Conservation (phyloP, 2,888 invertebrate genomes). For the Orgyia antiqua region DNA sequence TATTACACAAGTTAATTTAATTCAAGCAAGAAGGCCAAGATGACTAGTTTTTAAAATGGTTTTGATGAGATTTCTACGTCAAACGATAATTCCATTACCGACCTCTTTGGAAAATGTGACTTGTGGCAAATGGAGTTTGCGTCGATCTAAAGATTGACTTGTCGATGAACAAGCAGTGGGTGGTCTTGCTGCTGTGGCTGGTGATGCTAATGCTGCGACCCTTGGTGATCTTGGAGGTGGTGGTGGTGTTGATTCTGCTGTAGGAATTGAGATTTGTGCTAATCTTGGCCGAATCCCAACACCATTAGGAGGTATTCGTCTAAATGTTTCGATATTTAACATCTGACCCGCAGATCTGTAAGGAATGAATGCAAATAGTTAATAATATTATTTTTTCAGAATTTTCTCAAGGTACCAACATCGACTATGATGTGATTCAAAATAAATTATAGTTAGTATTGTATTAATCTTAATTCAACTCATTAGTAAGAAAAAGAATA, state of each 20-base stretch:
- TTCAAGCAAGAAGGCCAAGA: constrained; percentile 15
- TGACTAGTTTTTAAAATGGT: constrained; percentile 36
- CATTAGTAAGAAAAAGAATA: too few relatives aligned
- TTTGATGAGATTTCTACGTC: constrained; percentile 41
- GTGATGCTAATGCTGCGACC: constrained; percentile 51
- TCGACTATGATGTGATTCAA: too few relatives aligned
- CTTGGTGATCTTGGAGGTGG: constrained; percentile 62
- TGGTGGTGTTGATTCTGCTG: constrained; percentile 61
- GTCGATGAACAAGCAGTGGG: constrained; percentile 85
- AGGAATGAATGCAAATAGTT: constrained; percentile 23
- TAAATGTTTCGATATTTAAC: constrained; percentile 84
- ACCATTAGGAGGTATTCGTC: constrained; percentile 74
- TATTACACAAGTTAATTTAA: constrained; percentile 4
- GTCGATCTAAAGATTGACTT: constrained; percentile 78
- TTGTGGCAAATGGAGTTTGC: constrained; percentile 85
- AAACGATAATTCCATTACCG: constrained; percentile 92
- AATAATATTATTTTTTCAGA: neutral
- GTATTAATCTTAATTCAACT: too few relatives aligned
- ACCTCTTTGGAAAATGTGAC: constrained; percentile 94
- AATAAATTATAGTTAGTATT: too few relatives aligned
- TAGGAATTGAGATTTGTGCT: constrained; percentile 48
- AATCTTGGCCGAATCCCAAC: constrained; percentile 45
- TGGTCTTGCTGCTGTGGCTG: constrained; percentile 72
- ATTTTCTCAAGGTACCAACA: too few relatives aligned
- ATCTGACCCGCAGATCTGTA: constrained; percentile 84